Base-by-base conservation (phyloP, 2,888 invertebrate species). In the Nemoura dubitans region DNA sequence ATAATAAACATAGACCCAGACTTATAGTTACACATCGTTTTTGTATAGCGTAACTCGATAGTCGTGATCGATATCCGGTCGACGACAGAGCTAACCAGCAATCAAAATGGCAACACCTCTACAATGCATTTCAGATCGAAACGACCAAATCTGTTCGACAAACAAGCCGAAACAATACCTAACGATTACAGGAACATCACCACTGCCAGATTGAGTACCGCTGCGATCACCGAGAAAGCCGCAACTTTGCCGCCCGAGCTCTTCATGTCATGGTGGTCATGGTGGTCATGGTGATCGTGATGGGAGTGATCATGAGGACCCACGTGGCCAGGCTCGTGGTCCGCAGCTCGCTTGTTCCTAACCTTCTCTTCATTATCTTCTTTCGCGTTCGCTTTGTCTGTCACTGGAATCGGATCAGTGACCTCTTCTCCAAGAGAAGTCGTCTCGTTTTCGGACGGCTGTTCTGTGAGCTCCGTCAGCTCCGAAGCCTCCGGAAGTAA, bases 291-390 rank as follows among this genome's bases (percentile, higher is more conserved):
- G 42, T 80, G 42, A 0, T 28, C 59, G 36, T 88, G 86, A 29
- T 86, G 42, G 59, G 86, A 78, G 36, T 88, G 86, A 42, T 89
- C 84, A 25, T 89, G 88, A 83, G 89, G 87, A 83, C 89, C 87
- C 85, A 88, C 89, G 83, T 89, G 89, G 87, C 90, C 86, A 88
- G 89, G 89, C 77, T 89, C 88, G 86, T 89, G 89, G 85, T 89
- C 89, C 0, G 89, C 88, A 1, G 87, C 87, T 78, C 89, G 86
- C 77, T 87, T 88, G 14, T 78, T 59, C n/a, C 84, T 59, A 7
- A 27, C 86, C 88, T 87, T 86, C 87, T 87, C 36, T 42, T 27
- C 21, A 43, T 28, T 77, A 21, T 7, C 59, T 59, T 42, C 83
- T 43, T n/a, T 85, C 77, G 21, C 83, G n/a, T 21, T 76, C 26